Evolutionary conservation across 2,113 vertebrate species (phyloP), one percentile per base, ranked within the genome.

Genomic region (Charadrius vociferus): DNA sequence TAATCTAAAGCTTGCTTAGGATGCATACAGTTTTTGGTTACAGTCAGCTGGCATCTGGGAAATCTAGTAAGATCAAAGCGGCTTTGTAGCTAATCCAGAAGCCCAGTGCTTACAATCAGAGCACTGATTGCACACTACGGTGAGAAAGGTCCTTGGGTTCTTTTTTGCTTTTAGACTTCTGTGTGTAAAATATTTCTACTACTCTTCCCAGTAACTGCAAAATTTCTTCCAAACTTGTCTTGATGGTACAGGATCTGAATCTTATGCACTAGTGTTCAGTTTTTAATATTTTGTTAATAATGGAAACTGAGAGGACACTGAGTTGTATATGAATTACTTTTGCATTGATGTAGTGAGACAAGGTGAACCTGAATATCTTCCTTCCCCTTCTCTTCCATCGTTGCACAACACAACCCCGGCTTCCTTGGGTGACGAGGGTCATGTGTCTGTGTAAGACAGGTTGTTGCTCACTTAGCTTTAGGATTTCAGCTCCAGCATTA

Each of bases 361-460:
- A 71, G 30, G 26, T 81, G 47, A 74, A 43, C 26, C 21, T 22
- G 7, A 39, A 14, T 3, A 20, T 50, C 41, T 80, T 80, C 27
- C 27, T 90, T 89, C 22, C 16, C 32, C 6, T 83, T 62, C 37
- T 77, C 9, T 73, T 90, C 79, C 13, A 16, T 68, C 29, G 15
- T 13, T 78, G 47, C 2, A 2, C 29, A 50, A 21, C 7, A 24
- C 37, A 86, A 2, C 9, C 6, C 30, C 68, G 37, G 43, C 16
- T 74, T 86, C 10, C 29, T 45, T 1, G 3, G 12, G 4, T 63
- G 63, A 62, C 2, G 4, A 43, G 50, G 29, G 10, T 81, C 2
- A 1, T 6, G 9, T 1, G 1, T 47, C 34, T 52, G 3, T 19
- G 7, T 58, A 36, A 50, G 13, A 1, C 1, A 3, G 21, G 18